These are phyloP conservation scores for Stegana nigrithorax DNA, from an alignment of 2,888 invertebrate species.

Conservation along the genomic window DNA sequence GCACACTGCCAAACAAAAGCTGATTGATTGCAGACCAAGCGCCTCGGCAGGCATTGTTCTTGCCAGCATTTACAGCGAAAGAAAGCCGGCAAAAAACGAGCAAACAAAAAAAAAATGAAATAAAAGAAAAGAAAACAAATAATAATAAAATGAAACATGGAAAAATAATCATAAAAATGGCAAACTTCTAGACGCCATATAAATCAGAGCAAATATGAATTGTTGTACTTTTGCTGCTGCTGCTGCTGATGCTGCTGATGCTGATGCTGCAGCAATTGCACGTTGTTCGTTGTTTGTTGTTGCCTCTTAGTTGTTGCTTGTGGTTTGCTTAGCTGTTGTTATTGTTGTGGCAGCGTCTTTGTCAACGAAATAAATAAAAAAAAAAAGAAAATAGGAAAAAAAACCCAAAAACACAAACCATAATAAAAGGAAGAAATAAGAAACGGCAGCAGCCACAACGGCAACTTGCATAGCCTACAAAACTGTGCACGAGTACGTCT, in stretches of 20 bases:
- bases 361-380: too few relatives aligned
- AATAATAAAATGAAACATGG: slow-evolving; percentile 5
- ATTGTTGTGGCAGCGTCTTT: slow-evolving; percentile 1
- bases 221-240: slow-evolving; percentile 37
- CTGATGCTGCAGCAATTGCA: too few relatives aligned
- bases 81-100: not conserved
- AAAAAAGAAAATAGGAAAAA: too few relatives aligned
- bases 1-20: slow-evolving; percentile 9
- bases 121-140: slow-evolving; percentile 37
- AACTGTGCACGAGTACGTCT: not conserved
- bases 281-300: too few relatives aligned
- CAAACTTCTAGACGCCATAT: slow-evolving; percentile 61
- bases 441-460: not conserved
- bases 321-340: too few relatives aligned
- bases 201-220: slow-evolving; percentile 61
- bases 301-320: slow-evolving; percentile 36
- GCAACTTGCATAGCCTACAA: not conserved
- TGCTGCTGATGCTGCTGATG: slow-evolving; percentile 40
- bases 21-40: slow-evolving; percentile 51
- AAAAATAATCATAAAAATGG: slow-evolving; percentile 61
- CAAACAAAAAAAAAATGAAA: not conserved
- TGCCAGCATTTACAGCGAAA: not conserved
- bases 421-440: too few relatives aligned
- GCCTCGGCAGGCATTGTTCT: slow-evolving; percentile 15
- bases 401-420: too few relatives aligned